Base-by-base conservation (phyloP, 1,140 invertebrate genomes). In the Dendrolimus punctatus region DNA sequence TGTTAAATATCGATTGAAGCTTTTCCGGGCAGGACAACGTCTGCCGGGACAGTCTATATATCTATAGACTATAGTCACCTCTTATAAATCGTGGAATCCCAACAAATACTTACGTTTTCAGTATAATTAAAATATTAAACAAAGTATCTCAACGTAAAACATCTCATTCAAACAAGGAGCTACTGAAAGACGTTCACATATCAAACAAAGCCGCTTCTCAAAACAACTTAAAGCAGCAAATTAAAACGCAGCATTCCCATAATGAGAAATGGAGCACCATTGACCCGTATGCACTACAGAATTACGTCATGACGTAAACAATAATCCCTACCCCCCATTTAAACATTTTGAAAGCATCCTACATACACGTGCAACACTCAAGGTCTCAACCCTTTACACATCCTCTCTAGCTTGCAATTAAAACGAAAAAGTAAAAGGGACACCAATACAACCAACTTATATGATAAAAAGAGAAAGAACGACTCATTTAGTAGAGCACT, bases 341-440 rank as follows among this genome's bases (percentile, higher is more conserved):
- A 76, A 68, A 76, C 69, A 69, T 70, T 71, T 76, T 79, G 80
- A 83, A 80, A 81, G 77, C 50, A 44, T 65, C 71, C 74, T 76
- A 73, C 77, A 59, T 82, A 68, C 80, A 82, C 82, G 80, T 83
- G 82, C 66, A 72, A 74, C 73, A 85, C 81, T 85, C 77, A 80
- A 83, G 80, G 80, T 80, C 80, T 71, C 70, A 78, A 81, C 82
- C 80, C 77, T 79, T 77, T 81, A 74, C 76, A 79, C 76, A 75
- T 79, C 79, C 81, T 85, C 80, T 82, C 77, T 67, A 74, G 71
- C 70, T 79, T 73, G 80, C 82, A 85, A 85, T 85, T 85, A 85
- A 83, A 83, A 85, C 82, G 78, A 82, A 83, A 85, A 82, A 79
- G 75, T 57, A 74, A 80, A 58, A 49, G 67, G 60, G 66, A 78